Evolutionary conservation across 2,797 vertebrate genomes (phyloP).

Genomic region (Rallus crepitans): DNA sequence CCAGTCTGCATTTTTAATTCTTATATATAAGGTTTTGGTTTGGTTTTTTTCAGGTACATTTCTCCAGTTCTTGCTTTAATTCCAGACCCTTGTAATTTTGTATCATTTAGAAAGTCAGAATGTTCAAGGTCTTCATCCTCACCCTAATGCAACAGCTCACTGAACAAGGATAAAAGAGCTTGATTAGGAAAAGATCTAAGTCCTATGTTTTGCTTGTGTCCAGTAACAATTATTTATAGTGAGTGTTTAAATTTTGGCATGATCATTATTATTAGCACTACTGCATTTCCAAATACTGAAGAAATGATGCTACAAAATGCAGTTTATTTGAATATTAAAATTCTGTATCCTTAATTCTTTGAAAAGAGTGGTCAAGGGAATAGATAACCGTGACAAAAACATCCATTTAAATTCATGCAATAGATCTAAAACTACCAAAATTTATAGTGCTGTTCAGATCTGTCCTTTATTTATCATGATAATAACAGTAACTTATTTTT

Average conservation of each 20-base stretch:
- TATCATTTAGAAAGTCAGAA: constrained; percentile 7
- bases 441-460: constrained; percentile 72
- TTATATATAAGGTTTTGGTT: neutral
- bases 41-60: neutral
- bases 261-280: constrained; percentile 61
- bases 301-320: constrained; percentile 51
- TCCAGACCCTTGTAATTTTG: neutral
- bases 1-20: neutral
- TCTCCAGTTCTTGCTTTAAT: neutral
- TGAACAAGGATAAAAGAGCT: constrained; percentile 33
- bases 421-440: constrained; percentile 74
- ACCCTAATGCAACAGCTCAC: neutral
- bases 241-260: constrained; percentile 40
- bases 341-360: constrained; percentile 66
- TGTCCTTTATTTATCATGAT: constrained; percentile 77
- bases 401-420: constrained; percentile 77
- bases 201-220: neutral
- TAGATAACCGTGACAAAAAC: constrained; percentile 75
- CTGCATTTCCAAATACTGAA: constrained; percentile 44
- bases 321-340: constrained; percentile 75
- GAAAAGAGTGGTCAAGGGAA: constrained; percentile 64
- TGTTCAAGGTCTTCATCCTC: constrained; percentile 2
- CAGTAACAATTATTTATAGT: constrained; percentile 54
- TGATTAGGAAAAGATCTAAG: constrained; percentile 29
- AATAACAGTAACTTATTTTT: constrained; percentile 73